Evolutionary conservation across 2,888 invertebrate genomes (phyloP), one percentile per base, ranked within the genome.

Genomic region (Automeris io): DNA sequence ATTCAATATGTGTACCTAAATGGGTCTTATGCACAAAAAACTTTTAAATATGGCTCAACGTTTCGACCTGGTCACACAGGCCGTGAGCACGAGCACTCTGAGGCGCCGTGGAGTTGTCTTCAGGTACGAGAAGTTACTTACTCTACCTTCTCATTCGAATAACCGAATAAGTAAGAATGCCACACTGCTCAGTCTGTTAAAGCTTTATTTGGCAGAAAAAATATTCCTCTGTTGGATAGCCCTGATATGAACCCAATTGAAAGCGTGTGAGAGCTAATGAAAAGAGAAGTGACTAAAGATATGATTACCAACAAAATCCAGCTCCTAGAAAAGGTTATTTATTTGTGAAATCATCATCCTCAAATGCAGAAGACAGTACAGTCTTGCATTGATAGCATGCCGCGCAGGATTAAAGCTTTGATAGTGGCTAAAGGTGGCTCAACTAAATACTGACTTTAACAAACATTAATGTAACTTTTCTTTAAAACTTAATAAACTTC

Each of bases 241-340:
- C 49, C 46, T 18, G 36, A 36, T 16, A 24, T 26, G 40, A 51
- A 52, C 35, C 47, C 51, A 9, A 52, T 51, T 5, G 51, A 54
- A 39, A 54, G 51, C 32, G 9, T 49, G 5, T 51, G 50, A 49
- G 51, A 49, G 22, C 32, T 48, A 2, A 42, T 45, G 25, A 57
- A 55, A 18, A 38, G 40, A 35, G 43, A 44, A 44, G 43, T 43
- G 11, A 39, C 44, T 18, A 51, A 52, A 40, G 43, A 48, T 37
- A 38, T 43, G 8, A 46, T 49, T 34, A 35, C 34, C 36, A 47
- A 37, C 26, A 54, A 49, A 35, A 21, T 5, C 23, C 41, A 47
- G 37, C 42, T 49, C 24, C 45, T 45, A 33, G 51, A 36, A 36
- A 36, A 22, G 16, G 18, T 23, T 26, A 46, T 32, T 39, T 9